phyloP scores from a whole-genome alignment of 64 coral and sea anemone genomes.

The Montipora efflorescens region DNA sequence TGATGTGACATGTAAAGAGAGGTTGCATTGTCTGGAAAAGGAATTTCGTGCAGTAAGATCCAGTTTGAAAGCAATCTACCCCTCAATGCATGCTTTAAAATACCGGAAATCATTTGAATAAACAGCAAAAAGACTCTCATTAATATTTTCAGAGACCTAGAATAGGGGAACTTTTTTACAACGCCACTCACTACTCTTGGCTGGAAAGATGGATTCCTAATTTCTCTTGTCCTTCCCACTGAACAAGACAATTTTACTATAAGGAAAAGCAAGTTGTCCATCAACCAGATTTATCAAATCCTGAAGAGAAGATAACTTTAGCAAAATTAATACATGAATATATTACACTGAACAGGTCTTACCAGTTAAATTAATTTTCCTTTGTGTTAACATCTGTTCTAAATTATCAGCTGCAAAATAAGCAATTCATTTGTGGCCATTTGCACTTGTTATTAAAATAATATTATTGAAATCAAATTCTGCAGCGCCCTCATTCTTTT shows the following conservation, averaged over 20 bases:
- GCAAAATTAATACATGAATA: neutral
- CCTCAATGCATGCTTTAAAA: too few species aligned
- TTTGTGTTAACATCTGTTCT: neutral
- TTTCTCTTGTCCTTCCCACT: neutral
- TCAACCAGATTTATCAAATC: neutral
- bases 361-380: neutral
- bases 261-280: neutral
- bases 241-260: neutral
- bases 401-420: neutral
- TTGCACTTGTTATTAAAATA: slow-evolving; percentile 8
- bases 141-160: too few species aligned
- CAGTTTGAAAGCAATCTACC: too few species aligned
- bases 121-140: too few species aligned
- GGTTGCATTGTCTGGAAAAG: too few species aligned
- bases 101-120: too few species aligned
- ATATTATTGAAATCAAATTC: neutral
- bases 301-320: neutral
- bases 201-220: neutral
- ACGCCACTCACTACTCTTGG: too few species aligned
- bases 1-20: too few species aligned
- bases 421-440: neutral
- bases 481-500: too few species aligned
- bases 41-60: too few species aligned
- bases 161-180: too few species aligned
- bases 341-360: neutral